These are phyloP conservation scores for Ectemnius continuus DNA, from an alignment of 2,888 invertebrate genomes.

Conservation along the genomic window DNA sequence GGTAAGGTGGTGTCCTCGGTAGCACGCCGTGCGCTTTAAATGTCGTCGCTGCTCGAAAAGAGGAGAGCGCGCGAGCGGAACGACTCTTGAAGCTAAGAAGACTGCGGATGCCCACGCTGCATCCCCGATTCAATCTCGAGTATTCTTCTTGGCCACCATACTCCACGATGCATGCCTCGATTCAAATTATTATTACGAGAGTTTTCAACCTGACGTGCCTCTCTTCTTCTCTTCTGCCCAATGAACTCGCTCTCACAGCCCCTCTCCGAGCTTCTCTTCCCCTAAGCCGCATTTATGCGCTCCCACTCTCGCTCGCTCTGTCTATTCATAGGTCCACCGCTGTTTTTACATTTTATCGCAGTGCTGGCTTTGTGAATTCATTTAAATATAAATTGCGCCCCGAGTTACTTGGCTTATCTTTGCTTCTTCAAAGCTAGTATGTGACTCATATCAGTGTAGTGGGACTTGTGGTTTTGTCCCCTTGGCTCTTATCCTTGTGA, in stretches of 20 bases:
- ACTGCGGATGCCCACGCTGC: conserved; percentile 35
- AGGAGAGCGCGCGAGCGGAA: conserved; percentile 36
- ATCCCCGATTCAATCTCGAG: conserved; percentile 44
- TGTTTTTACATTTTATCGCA: conserved; percentile 13
- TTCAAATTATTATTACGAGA: conserved; percentile 41
- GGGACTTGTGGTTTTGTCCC: not conserved
- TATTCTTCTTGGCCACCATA: conserved; percentile 24
- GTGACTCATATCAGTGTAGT: not conserved
- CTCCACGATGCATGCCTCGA: conserved; percentile 27
- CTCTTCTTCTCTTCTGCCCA: conserved; percentile 1
- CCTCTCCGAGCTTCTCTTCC: not conserved
- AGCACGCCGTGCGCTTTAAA: conserved; percentile 33
- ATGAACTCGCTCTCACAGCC: not conserved
- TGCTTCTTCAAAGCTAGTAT: not conserved
- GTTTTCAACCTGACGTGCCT: conserved; percentile 5
- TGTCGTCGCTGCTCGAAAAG: conserved; percentile 34
- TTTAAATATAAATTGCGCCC: conserved; percentile 20
- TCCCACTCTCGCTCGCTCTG: not conserved
- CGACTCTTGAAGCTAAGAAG: conserved; percentile 28
- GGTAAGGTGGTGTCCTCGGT: conserved; percentile 39
- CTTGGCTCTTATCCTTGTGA: not conserved
- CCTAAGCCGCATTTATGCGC: not conserved
- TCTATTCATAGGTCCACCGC: not conserved
- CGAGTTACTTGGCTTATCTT: conserved; percentile 11
- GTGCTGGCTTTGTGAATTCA: conserved; percentile 7